Evolutionary conservation across 2,113 vertebrate genomes (phyloP).

Genomic region (Atrichornis clamosus): DNA sequence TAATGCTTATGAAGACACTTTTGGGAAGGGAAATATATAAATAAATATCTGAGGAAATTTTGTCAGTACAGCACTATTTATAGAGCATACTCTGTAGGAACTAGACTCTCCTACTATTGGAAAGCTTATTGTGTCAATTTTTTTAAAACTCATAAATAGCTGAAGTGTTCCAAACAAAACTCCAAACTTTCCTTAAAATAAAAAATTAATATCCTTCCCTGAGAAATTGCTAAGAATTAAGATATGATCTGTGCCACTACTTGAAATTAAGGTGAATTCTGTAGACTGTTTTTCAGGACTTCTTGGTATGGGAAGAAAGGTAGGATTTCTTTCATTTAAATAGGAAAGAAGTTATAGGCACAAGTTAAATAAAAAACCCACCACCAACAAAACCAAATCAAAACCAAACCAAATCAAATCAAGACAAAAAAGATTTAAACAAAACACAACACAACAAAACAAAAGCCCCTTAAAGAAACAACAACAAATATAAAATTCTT

Average conservation of each 20-base stretch:
- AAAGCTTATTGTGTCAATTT: not conserved
- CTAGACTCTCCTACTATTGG: not conserved
- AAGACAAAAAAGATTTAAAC: not conserved
- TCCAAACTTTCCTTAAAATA: not conserved
- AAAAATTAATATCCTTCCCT: not conserved
- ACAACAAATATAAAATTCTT: not conserved
- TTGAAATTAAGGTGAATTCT: not conserved
- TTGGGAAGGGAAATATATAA: not conserved
- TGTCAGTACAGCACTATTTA: not conserved
- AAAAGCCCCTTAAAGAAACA: no score
- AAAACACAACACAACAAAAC: not conserved
- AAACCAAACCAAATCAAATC: not conserved
- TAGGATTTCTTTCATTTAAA: not conserved
- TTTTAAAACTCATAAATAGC: not conserved
- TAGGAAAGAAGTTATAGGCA: not conserved
- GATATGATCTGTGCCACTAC: not conserved
- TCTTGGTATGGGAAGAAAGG: not conserved
- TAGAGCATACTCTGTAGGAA: not conserved
- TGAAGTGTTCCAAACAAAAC: not conserved
- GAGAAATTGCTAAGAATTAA: not conserved
- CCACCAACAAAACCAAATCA: not conserved
- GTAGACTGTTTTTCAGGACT: not conserved
- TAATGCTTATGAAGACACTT: constrained; percentile 42
- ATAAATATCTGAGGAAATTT: not conserved
- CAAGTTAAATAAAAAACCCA: not conserved